Base-by-base conservation (phyloP, 53 echinoderm and acorn worm species). In the Arbacia lixula region DNA sequence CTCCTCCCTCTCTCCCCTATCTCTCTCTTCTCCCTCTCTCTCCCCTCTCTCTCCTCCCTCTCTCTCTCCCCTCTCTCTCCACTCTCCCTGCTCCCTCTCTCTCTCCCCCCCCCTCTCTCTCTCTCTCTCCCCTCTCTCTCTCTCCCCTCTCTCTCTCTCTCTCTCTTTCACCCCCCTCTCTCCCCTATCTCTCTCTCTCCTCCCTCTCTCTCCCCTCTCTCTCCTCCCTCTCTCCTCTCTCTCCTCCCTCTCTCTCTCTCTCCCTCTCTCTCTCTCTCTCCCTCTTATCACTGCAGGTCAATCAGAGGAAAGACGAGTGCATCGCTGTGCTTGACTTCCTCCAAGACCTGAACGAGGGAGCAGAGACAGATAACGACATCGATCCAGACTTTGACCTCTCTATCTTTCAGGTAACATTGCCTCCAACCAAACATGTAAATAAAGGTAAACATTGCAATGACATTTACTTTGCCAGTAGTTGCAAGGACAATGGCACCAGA, bases 351-450 rank as follows among this genome's bases (percentile, higher is more conserved):
- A 85, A 96, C 61, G 71, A 71, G 37, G 96, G 96, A 36, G 81
- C 66, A 32, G 76, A 74, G 35, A 55, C 93, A 11, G 83, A 75
- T 40, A 96, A 96, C 38, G 62, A 84, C 25, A 73, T 96, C 58
- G 77, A 91, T 36, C 84, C 86, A 2, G 74, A 91, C 26, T 88
- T 89, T 86, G 88, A 96, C 57, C 67, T 83, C 21, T 42, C 85
- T 17, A 83, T 89, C 64, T 91, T 96, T 38, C 89, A 96, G 93
- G 96, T 96, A 86, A 77, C 0, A n/a, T n/a, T n/a, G n/a, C n/a
- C n/a, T n/a, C n/a, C n/a, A n/a, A n/a, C n/a, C n/a, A n/a, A n/a
- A n/a, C n/a, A n/a, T n/a, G n/a, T n/a, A n/a, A n/a, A n/a, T n/a
- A n/a, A n/a, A n/a, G n/a, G n/a, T n/a, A n/a, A n/a, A n/a, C n/a